Base-by-base conservation (phyloP, 1,140 invertebrate species). In the Euschistus heros region DNA sequence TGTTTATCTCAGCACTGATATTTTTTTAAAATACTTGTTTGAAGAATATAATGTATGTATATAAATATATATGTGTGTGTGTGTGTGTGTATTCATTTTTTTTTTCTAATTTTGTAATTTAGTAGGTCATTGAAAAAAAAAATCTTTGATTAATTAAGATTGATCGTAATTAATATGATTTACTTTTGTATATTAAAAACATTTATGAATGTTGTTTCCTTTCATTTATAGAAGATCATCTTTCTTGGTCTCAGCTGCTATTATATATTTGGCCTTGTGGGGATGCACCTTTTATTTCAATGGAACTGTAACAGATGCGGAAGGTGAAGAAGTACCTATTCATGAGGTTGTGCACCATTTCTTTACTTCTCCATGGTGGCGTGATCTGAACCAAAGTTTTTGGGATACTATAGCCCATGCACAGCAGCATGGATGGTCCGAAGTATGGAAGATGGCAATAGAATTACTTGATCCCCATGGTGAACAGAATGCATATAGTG, bases 261-360 rank as follows among this genome's bases (percentile, higher is more conserved):
- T 81, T 5, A 68, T 97, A 0, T 96, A 92, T 71, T 69, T 84
- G 0, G 80, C 81, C 0, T 71, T 95, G 0, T 91, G 87, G 85
- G 74, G 77, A 24, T 86, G 86, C 27, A 91, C 86, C 68, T 76
- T 97, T 17, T 94, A 92, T 75, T 96, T 94, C 75, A 95, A 96
- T 74, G 90, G 91, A 15, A 87, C 84, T 50, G 80, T 97, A 17
- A 88, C 85, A 0, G 90, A 92, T 71, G 86, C 85, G 62, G 86
- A 94, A 67, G 93, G 92, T 6, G 90, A 94, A 69, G 85, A 90
- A 73, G 84, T 94, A 0, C 91, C 90, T 64, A 75, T 94, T 7
- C 83, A 90, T 62, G 93, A 96, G 74, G 92, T 92, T 0, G 68
- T 94, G 0, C 81, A 87, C 69, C 91, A 97, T 75, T 93, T 97